Base-by-base conservation (phyloP, 2,797 vertebrate genomes). In the Anabas testudineus region DNA sequence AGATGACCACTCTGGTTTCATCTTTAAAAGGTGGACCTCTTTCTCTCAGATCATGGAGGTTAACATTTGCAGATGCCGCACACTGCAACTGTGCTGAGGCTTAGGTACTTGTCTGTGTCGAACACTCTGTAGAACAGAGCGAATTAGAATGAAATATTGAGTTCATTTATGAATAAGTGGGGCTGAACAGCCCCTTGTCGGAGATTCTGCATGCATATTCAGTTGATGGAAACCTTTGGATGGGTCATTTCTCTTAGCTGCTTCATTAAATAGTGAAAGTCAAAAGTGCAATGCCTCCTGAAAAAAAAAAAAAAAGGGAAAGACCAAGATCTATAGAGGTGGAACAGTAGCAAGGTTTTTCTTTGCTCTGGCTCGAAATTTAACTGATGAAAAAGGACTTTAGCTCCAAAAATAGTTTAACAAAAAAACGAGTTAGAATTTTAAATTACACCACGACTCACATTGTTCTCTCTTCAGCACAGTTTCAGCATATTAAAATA, bases 181-280 rank as follows among this genome's bases (percentile, higher is more conserved):
- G 87, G 90, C 89, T 89, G 90, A 92, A 92, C 89, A 86, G 84
- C 89, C 90, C 84, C 89, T 89, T 85, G 89, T 88, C 74, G 76
- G 76, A 86, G 87, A 85, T 90, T 87, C 86, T 83, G 82, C 88
- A 74, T 86, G 88, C 88, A 90, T 88, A 92, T 93, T 90, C 85
- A 82, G 76, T 78, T 92, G 90, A 93, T 92, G 89, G 91, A 92
- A 92, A 90, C 91, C 89, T 89, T 65, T 80, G 87, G 87, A 90
- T 85, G 89, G 89, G 88, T 91, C 90, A 90, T 93, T 93, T 93
- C 91, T 94, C 90, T 90, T 77, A 79, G 85, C 91, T 91, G 91
- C 91, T 92, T 90, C 91, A 90, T 94, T 94, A 93, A 91, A 91
- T 90, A 85, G 87, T 91, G 87, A 91, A 92, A 94, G 90, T 93